phyloP scores from a whole-genome alignment of 2,888 invertebrate genomes.

The Diarsia rubi region DNA sequence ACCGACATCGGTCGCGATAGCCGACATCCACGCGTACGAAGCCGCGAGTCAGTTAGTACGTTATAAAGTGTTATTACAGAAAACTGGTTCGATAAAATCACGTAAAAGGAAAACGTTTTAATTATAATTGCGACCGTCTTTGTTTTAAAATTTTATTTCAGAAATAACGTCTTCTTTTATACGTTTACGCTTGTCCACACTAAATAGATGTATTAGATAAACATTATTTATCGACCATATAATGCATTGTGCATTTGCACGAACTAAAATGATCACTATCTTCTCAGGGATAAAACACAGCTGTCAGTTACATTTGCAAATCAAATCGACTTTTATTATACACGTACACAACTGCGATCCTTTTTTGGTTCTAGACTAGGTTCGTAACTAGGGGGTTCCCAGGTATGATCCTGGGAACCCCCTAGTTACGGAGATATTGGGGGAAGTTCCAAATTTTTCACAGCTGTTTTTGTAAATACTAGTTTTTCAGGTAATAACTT shows the following conservation, averaged over 20 bases:
- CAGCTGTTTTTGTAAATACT: no score
- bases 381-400: no score
- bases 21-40: no score
- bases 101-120: neutral
- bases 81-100: neutral
- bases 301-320: neutral
- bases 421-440: no score
- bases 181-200: constrained; percentile 6
- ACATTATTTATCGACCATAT: constrained; percentile 7
- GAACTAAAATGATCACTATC: constrained; percentile 5
- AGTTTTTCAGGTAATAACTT: no score
- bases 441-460: no score
- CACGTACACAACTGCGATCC: no score
- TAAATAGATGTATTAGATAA: constrained; percentile 1
- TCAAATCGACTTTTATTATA: neutral
- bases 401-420: no score
- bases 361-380: no score
- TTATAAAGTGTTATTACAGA: neutral
- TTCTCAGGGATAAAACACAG: neutral
- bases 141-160: neutral
- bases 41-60: no score
- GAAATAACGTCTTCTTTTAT: neutral
- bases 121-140: neutral
- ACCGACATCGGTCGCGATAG: no score
- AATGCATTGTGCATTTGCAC: neutral